Evolutionary conservation across 30 jellyfish, hydroid and myxozoan genomes (phyloP), one percentile per base, ranked within the genome.

Genomic region (Nemopilema nomurai): DNA sequence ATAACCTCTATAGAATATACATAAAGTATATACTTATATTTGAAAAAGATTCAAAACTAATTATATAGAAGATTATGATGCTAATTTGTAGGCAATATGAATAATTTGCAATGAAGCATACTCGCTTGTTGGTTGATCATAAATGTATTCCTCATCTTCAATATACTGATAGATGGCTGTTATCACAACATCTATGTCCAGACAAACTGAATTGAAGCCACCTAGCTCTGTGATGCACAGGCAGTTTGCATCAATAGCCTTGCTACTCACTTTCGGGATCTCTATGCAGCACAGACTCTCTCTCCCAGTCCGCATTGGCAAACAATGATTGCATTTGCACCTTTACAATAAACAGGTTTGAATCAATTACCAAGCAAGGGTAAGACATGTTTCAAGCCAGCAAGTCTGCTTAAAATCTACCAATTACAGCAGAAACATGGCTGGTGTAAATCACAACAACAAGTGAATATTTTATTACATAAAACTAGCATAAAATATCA

Each of bases 171-270:
- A 74, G 74, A 74, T 74, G 50, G 84, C 70, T 0, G 50, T 31
- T 52, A 27, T 67, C 50, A 74, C 33, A 0, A 74, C 84, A 49
- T 74, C 53, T 31, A 32, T n/a, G 74, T 74, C 52, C n/a, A 74
- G 84, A 32, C 84, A 74, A 50, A 74, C 84, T 49, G 84, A 31
- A 6, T 67, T 7, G 52, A 74, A 74, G 1, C 84, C 84, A 33
- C 26, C 71, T 3, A 74, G 31, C 24, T 74, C 49, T 1, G 84
- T 74, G 28, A 74, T 31, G 84, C 84, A 74, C 76, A 19, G 50
- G 33, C 76, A 67, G 21, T 23, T 4, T 0, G 49, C 49, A 67
- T 67, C 76, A 21, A 23, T 20, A 8, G 76, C 30, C 33, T 67
- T 67, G 0, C 33, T 20, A 23, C 50, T 18, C 33, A 67, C 33